Evolutionary conservation across 1,140 invertebrate species (phyloP).

Genomic region (Caligus rogercresseyi): DNA sequence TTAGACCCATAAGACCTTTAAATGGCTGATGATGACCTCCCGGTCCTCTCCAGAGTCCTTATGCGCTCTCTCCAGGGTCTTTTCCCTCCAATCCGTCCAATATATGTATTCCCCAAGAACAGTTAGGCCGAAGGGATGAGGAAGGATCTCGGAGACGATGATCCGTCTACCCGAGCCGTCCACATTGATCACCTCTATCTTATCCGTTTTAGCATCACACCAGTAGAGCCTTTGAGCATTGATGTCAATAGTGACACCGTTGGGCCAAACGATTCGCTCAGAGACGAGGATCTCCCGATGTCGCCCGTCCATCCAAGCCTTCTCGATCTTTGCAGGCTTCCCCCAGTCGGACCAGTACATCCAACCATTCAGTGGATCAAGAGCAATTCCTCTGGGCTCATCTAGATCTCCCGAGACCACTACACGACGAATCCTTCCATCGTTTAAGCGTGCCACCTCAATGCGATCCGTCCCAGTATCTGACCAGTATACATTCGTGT

Average conservation of each 20-base stretch:
- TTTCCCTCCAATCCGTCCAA: conserved; percentile 86
- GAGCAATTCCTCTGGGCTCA: conserved; percentile 59
- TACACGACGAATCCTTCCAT: conserved; percentile 60
- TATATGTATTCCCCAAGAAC: conserved; percentile 76
- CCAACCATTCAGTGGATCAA: conserved; percentile 58
- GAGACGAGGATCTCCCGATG: conserved; percentile 50
- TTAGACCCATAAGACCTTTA: conserved; percentile 76
- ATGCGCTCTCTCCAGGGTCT: conserved; percentile 72
- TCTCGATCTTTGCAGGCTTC: conserved; percentile 58
- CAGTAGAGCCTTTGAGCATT: conserved; percentile 68
- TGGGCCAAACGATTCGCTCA: conserved; percentile 75
- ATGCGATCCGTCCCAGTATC: conserved; percentile 71
- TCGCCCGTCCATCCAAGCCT: conserved; percentile 68
- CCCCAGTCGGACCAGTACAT: conserved; percentile 93
- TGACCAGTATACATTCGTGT: conserved; percentile 86
- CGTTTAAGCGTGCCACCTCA: conserved; percentile 58
- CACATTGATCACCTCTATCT: conserved; percentile 74
- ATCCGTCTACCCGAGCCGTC: conserved; percentile 61
- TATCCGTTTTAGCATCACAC: conserved; percentile 82
- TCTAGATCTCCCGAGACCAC: conserved; percentile 62
- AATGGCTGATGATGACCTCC: conserved; percentile 63
- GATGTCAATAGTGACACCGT: conserved; percentile 77
- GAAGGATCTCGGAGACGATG: conserved; percentile 57
- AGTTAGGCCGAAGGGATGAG: conserved; percentile 77
- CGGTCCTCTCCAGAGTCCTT: conserved; percentile 58